Evolutionary conservation across 2,888 invertebrate species (phyloP), one percentile per base, ranked within the genome.

Genomic region (Netelia virgata): DNA sequence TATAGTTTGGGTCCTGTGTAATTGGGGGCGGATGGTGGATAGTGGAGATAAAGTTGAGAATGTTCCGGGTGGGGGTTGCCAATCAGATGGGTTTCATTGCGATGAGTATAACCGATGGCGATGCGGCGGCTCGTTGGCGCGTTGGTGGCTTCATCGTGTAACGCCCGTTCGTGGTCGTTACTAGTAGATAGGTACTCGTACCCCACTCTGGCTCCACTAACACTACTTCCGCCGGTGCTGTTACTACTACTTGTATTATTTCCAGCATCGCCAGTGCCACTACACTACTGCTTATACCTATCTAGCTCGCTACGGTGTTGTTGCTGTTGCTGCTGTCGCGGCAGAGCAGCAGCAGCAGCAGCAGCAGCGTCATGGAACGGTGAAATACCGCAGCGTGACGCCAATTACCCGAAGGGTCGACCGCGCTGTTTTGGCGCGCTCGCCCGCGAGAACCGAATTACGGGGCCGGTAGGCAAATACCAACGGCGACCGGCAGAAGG

Each of bases 351-450:
- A 66, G 75, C 74, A 80, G 53, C 83, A 14, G 63, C 70, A 55
- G 55, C 82, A 66, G 75, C 74, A 80, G 53, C 83, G 84, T 87
- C 87, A 87, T 89, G 89, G 79, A 90, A 90, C 88, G 88, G 64
- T 57, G 47, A 47, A 73, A 72, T 73, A 73, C 64, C 89, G 72
- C 85, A 86, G 87, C 87, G 89, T 88, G 88, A 88, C 87, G 89
- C 89, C 90, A 91, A 91, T 91, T 91, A 91, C 88, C 89, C 87
- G 86, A 89, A 89, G 89, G 90, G 89, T 87, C 87, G 87, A 89
- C 88, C 89, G 85, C 88, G 88, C 88, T 90, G 90, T 90, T 91
- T 89, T 90, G 88, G 88, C 86, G 87, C 78, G 78, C 80, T 87
- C 84, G 86, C 87, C 88, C 87, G 86, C 86, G 88, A 89, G 88